Evolutionary conservation across 30 jellyfish, hydroid and myxozoan species (phyloP).

Genomic region (Hydra vulgaris): DNA sequence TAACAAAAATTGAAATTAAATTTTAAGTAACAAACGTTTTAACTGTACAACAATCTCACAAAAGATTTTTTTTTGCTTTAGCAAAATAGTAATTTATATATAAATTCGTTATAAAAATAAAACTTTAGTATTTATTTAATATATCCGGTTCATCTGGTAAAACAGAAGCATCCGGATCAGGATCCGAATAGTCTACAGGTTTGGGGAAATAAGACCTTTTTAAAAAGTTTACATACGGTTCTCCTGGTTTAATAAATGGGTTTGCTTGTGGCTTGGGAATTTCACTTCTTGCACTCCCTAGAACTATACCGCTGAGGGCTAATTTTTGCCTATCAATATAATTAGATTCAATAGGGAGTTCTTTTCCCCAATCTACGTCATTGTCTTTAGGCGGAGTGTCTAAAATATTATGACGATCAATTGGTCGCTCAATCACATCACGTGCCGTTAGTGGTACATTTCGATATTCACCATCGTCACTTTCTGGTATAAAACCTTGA

Average conservation of each 20-base stretch:
- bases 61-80: background rate
- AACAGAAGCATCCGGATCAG: slow-evolving; percentile 15
- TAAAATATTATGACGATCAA: background rate
- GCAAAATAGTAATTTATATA: background rate
- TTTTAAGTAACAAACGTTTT: background rate
- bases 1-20: too few species aligned
- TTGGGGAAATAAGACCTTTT: slow-evolving; percentile 13
- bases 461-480: background rate
- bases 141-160: slow-evolving; percentile 17
- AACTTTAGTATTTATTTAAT: background rate
- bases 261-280: background rate
- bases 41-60: background rate
- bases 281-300: background rate
- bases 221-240: slow-evolving; percentile 5
- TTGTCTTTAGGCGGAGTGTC: slow-evolving; percentile 16
- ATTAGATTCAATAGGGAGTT: slow-evolving; percentile 3
- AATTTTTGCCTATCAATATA: background rate
- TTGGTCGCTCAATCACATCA: slow-evolving; percentile 6
- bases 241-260: background rate
- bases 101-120: too few species aligned
- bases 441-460: slow-evolving; percentile 22
- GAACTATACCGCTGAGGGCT: background rate
- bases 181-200: slow-evolving; percentile 11
- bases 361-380: slow-evolving; percentile 23
- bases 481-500: background rate